Base-by-base conservation (phyloP, 2,888 invertebrate genomes). In the Drosophila neonasuta region DNA sequence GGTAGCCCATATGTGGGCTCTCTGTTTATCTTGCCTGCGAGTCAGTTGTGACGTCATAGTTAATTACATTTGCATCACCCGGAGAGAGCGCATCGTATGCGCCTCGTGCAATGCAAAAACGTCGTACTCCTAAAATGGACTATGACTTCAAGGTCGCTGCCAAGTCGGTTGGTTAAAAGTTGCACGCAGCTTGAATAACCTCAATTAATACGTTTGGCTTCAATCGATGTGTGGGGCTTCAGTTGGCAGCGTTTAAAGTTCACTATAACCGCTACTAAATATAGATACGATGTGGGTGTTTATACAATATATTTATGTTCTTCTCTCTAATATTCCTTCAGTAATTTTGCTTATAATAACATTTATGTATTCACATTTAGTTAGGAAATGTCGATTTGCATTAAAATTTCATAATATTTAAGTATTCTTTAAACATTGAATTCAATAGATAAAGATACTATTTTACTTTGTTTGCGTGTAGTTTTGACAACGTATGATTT, bases 31-130 rank as follows among this genome's bases (percentile, higher is more conserved):
- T 56, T 30, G n/a, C 36, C 36, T 36, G n/a, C 15, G 42, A 17
- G 24, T 48, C 30, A 5, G 8, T 10, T 41, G 69, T 79, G 80
- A 79, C 68, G 75, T 80, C 79, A 80, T 65, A n/a, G 32, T 39
- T 77, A 64, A 73, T 70, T 58, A 32, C 24, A 24, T 24, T 24
- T 57, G 51, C 42, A 15, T 41, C 30, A 15, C 2, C 2, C 34
- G 17, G 5, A 68, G 30, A 42, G 24, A 24, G 6, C 6, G 41
- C 24, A 41, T 54, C 48, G 24, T 36, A n/a, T 56, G 62, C 7
- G 62, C 5, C 29, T 6, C 48, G 15, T 58, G 49, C 59, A 32
- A 44, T 41, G 30, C 3, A 41, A 13, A 24, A 42, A 24, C 9
- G 24, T 55, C 44, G 34, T 32, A 58, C 49, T 51, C 49, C 42